A percentile compares a stretch with the other conserved stretches of the same genome.
Conservation (phyloP, 2,888 invertebrate genomes). For the Leistus spinibarbis region DNA sequence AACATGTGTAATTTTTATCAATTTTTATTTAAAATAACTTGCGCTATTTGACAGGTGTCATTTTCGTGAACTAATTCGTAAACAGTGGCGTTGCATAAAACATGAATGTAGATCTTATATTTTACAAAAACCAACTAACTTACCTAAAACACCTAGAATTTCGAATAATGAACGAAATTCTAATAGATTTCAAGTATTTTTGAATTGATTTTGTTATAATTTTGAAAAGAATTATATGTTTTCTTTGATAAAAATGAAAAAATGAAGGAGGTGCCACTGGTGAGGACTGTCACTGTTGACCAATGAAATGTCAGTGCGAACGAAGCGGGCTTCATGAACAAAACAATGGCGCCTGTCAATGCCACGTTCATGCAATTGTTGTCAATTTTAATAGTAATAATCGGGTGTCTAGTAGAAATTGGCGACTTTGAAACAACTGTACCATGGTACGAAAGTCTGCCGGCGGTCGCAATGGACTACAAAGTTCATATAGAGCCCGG, state of each 20-base stretch:
- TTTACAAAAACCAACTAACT: too few species aligned
- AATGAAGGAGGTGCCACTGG: not conserved
- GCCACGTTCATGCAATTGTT: slow-evolving; percentile 25
- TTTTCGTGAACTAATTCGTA: too few species aligned
- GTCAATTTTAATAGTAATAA: not conserved
- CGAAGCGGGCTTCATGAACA: not conserved
- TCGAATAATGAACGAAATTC: too few species aligned
- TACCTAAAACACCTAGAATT: too few species aligned
- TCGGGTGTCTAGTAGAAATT: slow-evolving; percentile 11
- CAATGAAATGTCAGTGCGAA: not conserved
- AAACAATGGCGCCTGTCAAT: slow-evolving; percentile 16
- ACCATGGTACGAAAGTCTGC: slow-evolving; percentile 85
- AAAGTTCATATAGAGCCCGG: slow-evolving; percentile 95
- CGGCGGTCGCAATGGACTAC: slow-evolving; percentile 94
- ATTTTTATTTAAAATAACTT: too few species aligned
- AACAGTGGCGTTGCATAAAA: too few species aligned
- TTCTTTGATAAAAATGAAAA: not conserved
- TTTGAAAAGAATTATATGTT: too few species aligned
- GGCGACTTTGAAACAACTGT: slow-evolving; percentile 57
- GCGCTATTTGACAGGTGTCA: too few species aligned
- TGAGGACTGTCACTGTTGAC: not conserved
- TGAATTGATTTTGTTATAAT: too few species aligned
- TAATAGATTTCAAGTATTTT: too few species aligned
- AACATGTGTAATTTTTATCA: too few species aligned
- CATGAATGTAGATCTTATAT: too few species aligned